Evolutionary conservation across 2,797 vertebrate genomes (phyloP), one percentile per base, ranked within the genome.

Genomic region (Rhynchotus rufescens): DNA sequence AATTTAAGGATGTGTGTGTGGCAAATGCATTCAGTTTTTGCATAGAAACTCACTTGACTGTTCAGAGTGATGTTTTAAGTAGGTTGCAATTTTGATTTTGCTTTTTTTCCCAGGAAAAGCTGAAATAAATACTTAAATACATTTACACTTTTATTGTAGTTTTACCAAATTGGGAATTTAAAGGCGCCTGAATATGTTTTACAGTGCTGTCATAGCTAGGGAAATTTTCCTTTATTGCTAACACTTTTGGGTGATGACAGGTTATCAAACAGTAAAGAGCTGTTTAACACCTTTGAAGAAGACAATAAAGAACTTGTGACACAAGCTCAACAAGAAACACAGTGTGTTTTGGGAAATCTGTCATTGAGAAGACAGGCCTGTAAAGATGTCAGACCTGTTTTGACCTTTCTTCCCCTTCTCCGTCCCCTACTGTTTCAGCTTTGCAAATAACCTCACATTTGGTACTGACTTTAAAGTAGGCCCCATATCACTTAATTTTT

Each of bases 191-290:
- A 49, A 25, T 80, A 64, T 86, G 62, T 74, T 91, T 92, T 84
- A 65, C 69, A 78, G 30, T 52, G 36, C 73, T 80, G 59, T 91
- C 72, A 72, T 34, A 21, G 30, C 71, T 56, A 57, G 87, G 73
- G 71, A 89, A 62, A 82, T 65, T 75, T 85, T 93, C 88, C 61
- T 94, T 88, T 92, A 62, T 80, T 95, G 40, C n/a, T 68, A 66
- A 69, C 73, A 30, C 94, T 95, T 95, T 74, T 84, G n/a, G 44
- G 23, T 62, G 89, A 81, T 86, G 93, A 91, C 75, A 92, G 57
- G 44, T 92, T 94, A 90, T 96, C 95, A 91, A 82, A 92, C 54
- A 89, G 38, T 77, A 61, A 19, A 45, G 68, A 95, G n/a, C 67
- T 79, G n/a, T 84, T 90, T 93, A 84, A 92, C 88, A 93, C 91